Conservation (phyloP, 2,797 vertebrate genomes). For the Aulostomus chinensis region DNA sequence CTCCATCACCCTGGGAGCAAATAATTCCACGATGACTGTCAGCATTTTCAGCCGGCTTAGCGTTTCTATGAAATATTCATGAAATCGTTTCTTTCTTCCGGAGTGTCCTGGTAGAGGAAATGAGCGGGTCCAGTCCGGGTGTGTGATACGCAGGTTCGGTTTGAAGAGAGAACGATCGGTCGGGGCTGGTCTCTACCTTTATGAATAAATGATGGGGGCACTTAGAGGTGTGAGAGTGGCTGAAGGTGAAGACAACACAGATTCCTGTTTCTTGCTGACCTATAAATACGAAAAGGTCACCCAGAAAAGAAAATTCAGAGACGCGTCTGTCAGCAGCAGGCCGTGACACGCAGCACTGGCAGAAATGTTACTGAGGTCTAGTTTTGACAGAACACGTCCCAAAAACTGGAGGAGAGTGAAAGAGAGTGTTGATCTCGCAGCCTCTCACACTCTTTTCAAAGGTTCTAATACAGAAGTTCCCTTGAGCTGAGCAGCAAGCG, state of each 20-base stretch:
- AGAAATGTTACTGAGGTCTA: too few relatives aligned
- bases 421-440: too few relatives aligned
- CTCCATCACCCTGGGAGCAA: not conserved
- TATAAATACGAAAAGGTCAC: slow-evolving; percentile 10
- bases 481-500: too few relatives aligned
- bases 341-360: not conserved
- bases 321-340: not conserved
- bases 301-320: not conserved
- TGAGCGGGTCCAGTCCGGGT: too few relatives aligned
- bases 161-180: not conserved
- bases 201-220: slow-evolving; percentile 38
- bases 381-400: too few relatives aligned
- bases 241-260: slow-evolving; percentile 1
- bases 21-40: too few relatives aligned
- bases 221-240: slow-evolving; percentile 24
- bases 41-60: too few relatives aligned
- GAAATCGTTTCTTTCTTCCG: not conserved
- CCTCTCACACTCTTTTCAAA: too few relatives aligned
- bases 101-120: not conserved
- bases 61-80: too few relatives aligned
- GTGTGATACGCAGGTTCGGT: too few relatives aligned
- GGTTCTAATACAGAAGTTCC: too few relatives aligned
- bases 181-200: slow-evolving; percentile 14
- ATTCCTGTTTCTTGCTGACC: slow-evolving; percentile 5
- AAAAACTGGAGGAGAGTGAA: too few relatives aligned